These are phyloP conservation scores for Batillaria attramentaria DNA, from an alignment of 1,140 invertebrate species.

Conservation along the genomic window DNA sequence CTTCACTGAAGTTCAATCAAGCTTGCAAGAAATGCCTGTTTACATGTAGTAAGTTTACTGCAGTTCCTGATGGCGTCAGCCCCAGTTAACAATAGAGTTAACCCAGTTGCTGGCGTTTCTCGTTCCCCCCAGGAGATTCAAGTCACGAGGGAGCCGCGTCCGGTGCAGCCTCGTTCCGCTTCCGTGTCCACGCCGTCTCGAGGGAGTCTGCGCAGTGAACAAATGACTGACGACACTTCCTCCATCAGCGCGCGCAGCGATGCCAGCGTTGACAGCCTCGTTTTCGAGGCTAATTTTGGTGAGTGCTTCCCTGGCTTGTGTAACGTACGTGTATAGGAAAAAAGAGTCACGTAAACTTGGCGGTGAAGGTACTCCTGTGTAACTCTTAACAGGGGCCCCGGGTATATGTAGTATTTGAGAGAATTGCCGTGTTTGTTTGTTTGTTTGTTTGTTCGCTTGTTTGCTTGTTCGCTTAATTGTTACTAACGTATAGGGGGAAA, in stretches of 20 bases:
- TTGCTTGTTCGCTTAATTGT: no score
- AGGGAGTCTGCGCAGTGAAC: constrained; percentile 61
- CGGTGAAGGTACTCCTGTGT: no score
- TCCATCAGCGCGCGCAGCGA: constrained; percentile 65
- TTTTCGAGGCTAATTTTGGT: constrained; percentile 66
- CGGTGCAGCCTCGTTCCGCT: constrained; percentile 59
- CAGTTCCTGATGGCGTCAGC: neutral
- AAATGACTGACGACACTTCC: constrained; percentile 62
- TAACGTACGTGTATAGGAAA: no score
- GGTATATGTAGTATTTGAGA: no score
- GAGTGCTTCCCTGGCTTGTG: constrained; percentile 36
- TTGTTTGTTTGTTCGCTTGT: no score
- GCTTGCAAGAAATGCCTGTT: no score
- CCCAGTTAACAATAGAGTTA: neutral
- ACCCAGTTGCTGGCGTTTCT: neutral
- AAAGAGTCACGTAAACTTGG: no score
- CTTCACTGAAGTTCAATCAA: no score
- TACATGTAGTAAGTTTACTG: neutral
- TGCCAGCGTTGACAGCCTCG: constrained; percentile 62
- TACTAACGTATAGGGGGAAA: no score
- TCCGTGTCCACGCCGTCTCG: constrained; percentile 62
- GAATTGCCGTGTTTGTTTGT: no score
- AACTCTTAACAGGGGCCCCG: no score
- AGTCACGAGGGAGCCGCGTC: constrained; percentile 54
- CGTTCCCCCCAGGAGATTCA: constrained; percentile 55